Evolutionary conservation across 2,888 invertebrate genomes (phyloP), one percentile per base, ranked within the genome.

Genomic region (Fragum fragum): DNA sequence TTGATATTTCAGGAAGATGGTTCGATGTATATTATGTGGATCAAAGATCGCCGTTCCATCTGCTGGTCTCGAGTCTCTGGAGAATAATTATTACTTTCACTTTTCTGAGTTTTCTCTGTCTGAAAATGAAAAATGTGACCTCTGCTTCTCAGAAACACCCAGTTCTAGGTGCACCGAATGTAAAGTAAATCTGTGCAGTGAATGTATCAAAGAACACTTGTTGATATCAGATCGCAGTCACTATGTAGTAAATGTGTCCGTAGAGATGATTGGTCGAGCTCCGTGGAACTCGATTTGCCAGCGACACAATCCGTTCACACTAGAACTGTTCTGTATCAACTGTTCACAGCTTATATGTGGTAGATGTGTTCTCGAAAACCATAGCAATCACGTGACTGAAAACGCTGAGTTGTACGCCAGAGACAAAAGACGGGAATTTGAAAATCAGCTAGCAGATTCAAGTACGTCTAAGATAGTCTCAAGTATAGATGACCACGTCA

Each of bases 311-410:
- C 81, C 85, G 5, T 85, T 85, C 55, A 81, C 73, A 7, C 68
- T 85, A 0, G 79, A 81, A 29, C 39, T 85, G 16, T 85, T 76
- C 68, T 85, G 85, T 59, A 53, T 79, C 1, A 76, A 76, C 29
- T 85, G 85, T 29, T 79, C 85, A 1, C 71, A 81, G 28, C 76
- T 81, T 23, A 79, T 85, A 29, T 85, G 85, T 39, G 85, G 85
- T 39, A 59, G 85, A 73, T 85, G 85, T 61, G 74, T 79, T 5
- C 69, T 85, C 11, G 47, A 59, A 7, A 77, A 72, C 39, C 85
- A 85, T 28, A 55, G 16, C 29, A 77, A 77, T 63, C 85, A 85
- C 28, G 75, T 85, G n/a, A 76, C 73, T 23, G 85, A 85, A 59
- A 68, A 82, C 36, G 76, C 76, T 6, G 68, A 74, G 29, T 26